Evolutionary conservation across 2,888 invertebrate species (phyloP).

Genomic region (Cerastis leucographa): DNA sequence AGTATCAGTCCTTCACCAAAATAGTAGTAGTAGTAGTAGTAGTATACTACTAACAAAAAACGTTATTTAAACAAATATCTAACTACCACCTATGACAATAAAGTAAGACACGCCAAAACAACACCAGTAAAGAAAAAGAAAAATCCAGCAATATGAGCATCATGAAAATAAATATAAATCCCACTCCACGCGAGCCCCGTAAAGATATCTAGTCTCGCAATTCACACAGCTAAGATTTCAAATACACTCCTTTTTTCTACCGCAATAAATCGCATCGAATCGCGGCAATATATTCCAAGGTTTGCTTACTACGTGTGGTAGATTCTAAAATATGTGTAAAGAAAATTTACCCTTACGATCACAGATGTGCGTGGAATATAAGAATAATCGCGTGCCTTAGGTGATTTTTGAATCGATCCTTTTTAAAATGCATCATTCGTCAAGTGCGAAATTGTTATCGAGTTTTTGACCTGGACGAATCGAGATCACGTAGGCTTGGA

Average conservation of each 20-base stretch:
- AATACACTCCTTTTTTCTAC: slow-evolving; percentile 73
- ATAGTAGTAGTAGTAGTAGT: no score
- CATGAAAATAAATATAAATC: slow-evolving; percentile 69
- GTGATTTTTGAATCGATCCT: slow-evolving; percentile 38
- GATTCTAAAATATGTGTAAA: slow-evolving; percentile 76
- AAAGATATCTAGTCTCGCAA: slow-evolving; percentile 67
- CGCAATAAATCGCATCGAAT: slow-evolving; percentile 75
- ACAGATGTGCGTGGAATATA: slow-evolving; percentile 55
- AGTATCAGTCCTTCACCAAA: not conserved
- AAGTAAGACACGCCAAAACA: slow-evolving; percentile 44
- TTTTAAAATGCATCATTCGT: slow-evolving; percentile 37
- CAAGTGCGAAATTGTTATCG: slow-evolving; percentile 47
- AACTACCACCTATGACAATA: slow-evolving; percentile 33
- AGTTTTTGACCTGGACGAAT: slow-evolving; percentile 37
- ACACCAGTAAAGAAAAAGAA: slow-evolving; percentile 50
- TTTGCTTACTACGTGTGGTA: slow-evolving; percentile 77
- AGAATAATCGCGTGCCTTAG: slow-evolving; percentile 40
- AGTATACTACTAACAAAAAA: not conserved
- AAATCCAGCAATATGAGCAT: slow-evolving; percentile 55
- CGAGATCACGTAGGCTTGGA: slow-evolving; percentile 22
- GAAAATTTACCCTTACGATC: slow-evolving; percentile 68
- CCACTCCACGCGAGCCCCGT: slow-evolving; percentile 64
- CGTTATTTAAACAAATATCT: not conserved
- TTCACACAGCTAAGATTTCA: slow-evolving; percentile 69
- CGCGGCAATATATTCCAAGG: slow-evolving; percentile 74